Conservation (phyloP, 23 tunicate species). For the Trididemnum miniatum region DNA sequence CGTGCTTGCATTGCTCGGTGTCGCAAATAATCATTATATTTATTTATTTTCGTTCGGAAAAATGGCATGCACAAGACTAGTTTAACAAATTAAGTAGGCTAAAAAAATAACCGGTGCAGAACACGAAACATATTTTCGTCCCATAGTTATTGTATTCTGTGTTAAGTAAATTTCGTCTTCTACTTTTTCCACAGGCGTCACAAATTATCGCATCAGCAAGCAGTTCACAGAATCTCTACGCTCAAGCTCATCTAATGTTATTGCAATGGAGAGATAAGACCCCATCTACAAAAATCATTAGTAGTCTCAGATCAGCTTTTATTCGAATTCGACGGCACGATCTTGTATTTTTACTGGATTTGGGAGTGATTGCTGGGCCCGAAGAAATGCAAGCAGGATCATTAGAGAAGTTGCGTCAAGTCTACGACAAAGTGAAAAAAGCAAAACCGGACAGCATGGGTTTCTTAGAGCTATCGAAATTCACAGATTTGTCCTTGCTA, state of each 20-base stretch:
- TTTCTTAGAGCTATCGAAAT: not conserved
- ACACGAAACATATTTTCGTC: no score
- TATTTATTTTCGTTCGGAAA: no score
- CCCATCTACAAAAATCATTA: conserved; percentile 50
- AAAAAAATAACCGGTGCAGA: no score
- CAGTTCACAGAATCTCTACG: conserved; percentile 82
- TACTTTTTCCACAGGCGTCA: no score
- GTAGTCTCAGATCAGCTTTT: conserved; percentile 58
- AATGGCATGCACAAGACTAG: no score
- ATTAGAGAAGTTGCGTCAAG: not conserved
- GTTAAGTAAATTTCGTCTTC: no score
- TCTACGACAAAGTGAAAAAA: not conserved
- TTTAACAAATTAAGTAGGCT: no score
- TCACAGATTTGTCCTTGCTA: not conserved
- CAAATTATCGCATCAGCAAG: conserved; percentile 92
- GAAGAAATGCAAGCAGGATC: conserved; percentile 13
- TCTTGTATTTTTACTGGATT: conserved; percentile 65
- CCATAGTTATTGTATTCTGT: no score
- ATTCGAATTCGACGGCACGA: conserved; percentile 79
- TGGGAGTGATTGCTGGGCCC: conserved; percentile 57
- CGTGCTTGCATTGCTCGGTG: no score
- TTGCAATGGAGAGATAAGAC: conserved; percentile 57
- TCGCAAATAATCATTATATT: no score
- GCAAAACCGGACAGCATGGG: not conserved
- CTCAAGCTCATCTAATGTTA: conserved; percentile 89